These are phyloP conservation scores for Tachysurus fulvidraco DNA, from an alignment of 2,113 vertebrate genomes.

Conservation along the genomic window DNA sequence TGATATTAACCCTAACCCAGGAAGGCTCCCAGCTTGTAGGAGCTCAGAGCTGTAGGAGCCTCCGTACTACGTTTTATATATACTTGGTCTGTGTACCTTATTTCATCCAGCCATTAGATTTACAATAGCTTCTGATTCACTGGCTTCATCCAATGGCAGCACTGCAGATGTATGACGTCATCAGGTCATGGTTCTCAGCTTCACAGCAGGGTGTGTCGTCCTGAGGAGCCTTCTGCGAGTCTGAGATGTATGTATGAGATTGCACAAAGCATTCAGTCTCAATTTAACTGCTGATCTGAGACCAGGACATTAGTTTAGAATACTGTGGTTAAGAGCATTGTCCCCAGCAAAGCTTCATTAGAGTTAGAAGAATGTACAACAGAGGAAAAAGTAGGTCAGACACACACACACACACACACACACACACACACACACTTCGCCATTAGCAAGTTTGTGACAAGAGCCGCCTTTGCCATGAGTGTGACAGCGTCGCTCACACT, in stretches of 20 bases:
- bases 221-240: background rate
- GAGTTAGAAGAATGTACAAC: constrained; percentile 45
- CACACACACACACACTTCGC: background rate
- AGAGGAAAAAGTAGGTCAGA: constrained; percentile 49
- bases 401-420: constrained; percentile 2
- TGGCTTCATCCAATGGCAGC: constrained; percentile 30
- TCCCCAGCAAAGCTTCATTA: constrained; percentile 50
- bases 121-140: background rate
- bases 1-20: background rate
- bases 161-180: constrained; percentile 42
- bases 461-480: constrained; percentile 37
- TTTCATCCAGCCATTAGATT: background rate
- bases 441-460: constrained; percentile 34
- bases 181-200: background rate
- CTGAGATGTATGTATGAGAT: background rate
- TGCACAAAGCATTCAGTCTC: background rate
- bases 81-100: background rate
- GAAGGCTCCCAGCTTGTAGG: background rate
- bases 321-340: constrained; percentile 36
- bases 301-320: constrained; percentile 18
- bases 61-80: no score
- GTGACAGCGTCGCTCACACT: constrained; percentile 39
- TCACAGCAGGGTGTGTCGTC: constrained; percentile 17
- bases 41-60: no score
- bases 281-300: background rate